phyloP scores from a whole-genome alignment of 2,113 vertebrate species.

The Phocoena sinus region DNA sequence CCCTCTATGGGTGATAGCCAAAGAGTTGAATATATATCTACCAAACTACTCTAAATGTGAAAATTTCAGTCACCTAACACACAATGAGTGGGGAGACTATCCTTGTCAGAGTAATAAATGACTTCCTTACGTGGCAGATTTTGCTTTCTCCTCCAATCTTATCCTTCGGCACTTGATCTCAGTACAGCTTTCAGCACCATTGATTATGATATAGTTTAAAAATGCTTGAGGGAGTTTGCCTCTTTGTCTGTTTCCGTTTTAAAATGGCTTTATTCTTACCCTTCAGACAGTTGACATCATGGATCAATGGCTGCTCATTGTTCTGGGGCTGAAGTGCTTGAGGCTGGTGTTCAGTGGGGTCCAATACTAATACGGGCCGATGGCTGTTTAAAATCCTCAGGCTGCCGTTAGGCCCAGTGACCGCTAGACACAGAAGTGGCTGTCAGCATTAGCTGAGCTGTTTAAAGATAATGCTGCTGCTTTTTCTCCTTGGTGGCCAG shows the following conservation, averaged over 20 bases:
- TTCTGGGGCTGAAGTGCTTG: background rate
- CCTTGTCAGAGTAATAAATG: background rate
- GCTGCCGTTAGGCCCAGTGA: background rate
- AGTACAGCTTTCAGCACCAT: slow-evolving; percentile 29
- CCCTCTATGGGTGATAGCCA: background rate
- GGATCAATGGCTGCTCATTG: background rate
- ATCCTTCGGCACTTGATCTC: slow-evolving; percentile 13
- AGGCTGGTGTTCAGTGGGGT: background rate
- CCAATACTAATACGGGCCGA: background rate
- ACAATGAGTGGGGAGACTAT: background rate
- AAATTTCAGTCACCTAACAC: background rate
- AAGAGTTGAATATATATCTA: background rate
- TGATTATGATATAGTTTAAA: slow-evolving; percentile 50
- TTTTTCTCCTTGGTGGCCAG: background rate
- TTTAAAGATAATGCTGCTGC: background rate
- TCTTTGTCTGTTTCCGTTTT: slow-evolving; percentile 40
- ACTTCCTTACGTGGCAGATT: background rate
- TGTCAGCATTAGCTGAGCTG: background rate
- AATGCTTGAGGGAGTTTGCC: slow-evolving; percentile 40
- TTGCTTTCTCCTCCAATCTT: slow-evolving; percentile 33
- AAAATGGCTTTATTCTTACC: slow-evolving; percentile 14
- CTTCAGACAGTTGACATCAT: background rate
- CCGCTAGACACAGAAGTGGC: background rate
- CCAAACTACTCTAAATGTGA: background rate
- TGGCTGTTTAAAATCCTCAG: background rate